Evolutionary conservation across 2,113 vertebrate species (phyloP).

Genomic region (Ctenodactylus gundi): DNA sequence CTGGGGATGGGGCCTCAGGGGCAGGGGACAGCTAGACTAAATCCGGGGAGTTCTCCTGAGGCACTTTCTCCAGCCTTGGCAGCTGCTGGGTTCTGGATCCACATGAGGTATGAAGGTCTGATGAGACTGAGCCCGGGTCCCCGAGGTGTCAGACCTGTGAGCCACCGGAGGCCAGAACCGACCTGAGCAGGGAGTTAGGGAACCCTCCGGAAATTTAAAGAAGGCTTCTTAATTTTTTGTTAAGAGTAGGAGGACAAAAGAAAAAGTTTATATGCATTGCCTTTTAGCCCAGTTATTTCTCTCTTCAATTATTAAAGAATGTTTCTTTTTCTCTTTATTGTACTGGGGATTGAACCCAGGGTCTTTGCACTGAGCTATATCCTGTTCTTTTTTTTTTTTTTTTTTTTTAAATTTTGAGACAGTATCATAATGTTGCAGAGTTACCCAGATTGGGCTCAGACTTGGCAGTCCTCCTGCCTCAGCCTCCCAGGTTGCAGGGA

Average conservation of each 20-base stretch:
- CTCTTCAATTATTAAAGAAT: neutral
- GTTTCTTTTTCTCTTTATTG: too few species aligned
- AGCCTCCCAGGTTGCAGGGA: too few species aligned
- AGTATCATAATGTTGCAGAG: too few species aligned
- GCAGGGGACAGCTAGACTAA: conserved; percentile 79
- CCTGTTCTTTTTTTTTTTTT: too few species aligned
- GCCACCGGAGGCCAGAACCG: conserved; percentile 12
- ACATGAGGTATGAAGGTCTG: conserved; percentile 69
- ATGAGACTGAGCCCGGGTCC: neutral
- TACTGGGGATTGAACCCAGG: too few species aligned
- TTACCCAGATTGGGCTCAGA: too few species aligned
- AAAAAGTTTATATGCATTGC: neutral
- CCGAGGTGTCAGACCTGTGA: too few species aligned
- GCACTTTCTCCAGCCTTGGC: conserved; percentile 68
- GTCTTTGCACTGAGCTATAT: too few species aligned
- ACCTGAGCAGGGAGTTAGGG: neutral
- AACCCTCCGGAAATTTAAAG: neutral
- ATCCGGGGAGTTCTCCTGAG: too few species aligned
- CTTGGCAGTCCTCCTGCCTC: too few species aligned
- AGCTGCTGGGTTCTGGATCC: conserved; percentile 72
- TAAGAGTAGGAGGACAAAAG: neutral
- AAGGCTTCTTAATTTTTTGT: neutral
- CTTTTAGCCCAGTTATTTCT: neutral
- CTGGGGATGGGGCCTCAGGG: conserved; percentile 62
- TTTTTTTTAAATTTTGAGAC: too few species aligned